A percentile compares a stretch with the other conserved stretches of the same genome.
Evolutionary conservation across 1,140 invertebrate species (phyloP).

Genomic region (Drosophila sechellia): DNA sequence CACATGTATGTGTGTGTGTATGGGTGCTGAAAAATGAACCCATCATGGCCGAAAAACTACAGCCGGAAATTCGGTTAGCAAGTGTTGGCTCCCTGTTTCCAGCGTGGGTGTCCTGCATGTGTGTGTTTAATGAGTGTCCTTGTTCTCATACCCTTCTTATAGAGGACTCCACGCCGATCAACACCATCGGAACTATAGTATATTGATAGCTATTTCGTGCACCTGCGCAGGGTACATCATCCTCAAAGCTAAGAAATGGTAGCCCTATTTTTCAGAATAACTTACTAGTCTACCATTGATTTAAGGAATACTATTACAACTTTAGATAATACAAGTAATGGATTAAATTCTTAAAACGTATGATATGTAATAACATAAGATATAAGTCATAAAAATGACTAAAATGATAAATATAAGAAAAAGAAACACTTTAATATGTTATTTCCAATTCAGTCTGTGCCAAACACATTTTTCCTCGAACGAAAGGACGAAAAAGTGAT

Average conservation of each 20-base stretch:
- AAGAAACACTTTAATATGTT: too few relatives aligned
- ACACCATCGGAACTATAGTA: background rate
- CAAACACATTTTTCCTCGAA: too few relatives aligned
- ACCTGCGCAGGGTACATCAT: background rate
- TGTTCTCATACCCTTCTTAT: constrained; percentile 43
- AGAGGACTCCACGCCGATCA: constrained; percentile 3
- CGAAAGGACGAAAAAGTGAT: too few relatives aligned
- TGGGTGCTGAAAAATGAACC: constrained; percentile 76
- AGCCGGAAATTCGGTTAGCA: constrained; percentile 81
- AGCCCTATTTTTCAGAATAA: background rate
- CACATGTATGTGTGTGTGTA: constrained; percentile 3
- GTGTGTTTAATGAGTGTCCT: constrained; percentile 68
- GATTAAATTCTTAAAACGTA: too few relatives aligned
- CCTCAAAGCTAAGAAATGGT: background rate
- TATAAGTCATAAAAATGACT: too few relatives aligned
- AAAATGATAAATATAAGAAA: too few relatives aligned
- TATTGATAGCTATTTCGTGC: background rate
- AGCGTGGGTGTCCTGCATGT: constrained; percentile 27
- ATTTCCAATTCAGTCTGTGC: too few relatives aligned
- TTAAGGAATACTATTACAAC: too few relatives aligned
- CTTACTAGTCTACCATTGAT: too few relatives aligned
- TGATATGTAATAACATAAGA: too few relatives aligned
- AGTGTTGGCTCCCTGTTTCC: constrained; percentile 70
- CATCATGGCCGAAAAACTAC: constrained; percentile 82
- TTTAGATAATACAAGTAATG: too few relatives aligned